Percentiles rank a stretch among this genome's conserved stretches.
Conservation (phyloP, 2,113 vertebrate genomes). For the Oreochromis niloticus region DNA sequence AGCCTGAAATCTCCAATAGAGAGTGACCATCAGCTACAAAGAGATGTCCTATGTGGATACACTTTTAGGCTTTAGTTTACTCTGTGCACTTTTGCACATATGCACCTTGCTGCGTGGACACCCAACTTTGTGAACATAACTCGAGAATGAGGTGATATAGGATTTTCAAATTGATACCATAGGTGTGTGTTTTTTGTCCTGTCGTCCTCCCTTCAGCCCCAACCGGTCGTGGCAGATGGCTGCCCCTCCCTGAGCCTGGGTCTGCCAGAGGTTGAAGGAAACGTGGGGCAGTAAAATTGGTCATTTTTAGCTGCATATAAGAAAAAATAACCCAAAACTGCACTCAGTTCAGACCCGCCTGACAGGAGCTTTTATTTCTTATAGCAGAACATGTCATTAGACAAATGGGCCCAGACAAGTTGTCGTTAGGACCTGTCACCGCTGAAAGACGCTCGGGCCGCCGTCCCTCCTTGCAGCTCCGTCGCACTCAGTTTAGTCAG, state of each 20-base stretch:
- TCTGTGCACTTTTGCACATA: not conserved
- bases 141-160: not conserved
- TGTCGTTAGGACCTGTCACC: conserved; percentile 22
- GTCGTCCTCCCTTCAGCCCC: not conserved
- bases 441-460: not conserved
- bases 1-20: not conserved
- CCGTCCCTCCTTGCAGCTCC: not conserved
- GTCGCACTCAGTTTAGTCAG: not conserved
- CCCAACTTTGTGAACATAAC: not conserved
- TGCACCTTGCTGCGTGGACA: not conserved
- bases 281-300: not conserved
- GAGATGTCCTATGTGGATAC: not conserved
- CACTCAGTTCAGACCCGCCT: not conserved
- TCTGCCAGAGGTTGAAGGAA: not conserved
- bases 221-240: not conserved
- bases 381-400: conserved; percentile 24
- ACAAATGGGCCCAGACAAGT: conserved; percentile 40
- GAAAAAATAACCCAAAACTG: not conserved
- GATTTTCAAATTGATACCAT: not conserved
- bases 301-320: not conserved
- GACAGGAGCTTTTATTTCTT: conserved; percentile 1
- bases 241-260: not conserved
- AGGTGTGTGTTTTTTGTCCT: not conserved
- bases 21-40: not conserved
- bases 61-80: not conserved